Base-by-base conservation (phyloP, 2,888 invertebrate species). In the Acronicta alni region DNA sequence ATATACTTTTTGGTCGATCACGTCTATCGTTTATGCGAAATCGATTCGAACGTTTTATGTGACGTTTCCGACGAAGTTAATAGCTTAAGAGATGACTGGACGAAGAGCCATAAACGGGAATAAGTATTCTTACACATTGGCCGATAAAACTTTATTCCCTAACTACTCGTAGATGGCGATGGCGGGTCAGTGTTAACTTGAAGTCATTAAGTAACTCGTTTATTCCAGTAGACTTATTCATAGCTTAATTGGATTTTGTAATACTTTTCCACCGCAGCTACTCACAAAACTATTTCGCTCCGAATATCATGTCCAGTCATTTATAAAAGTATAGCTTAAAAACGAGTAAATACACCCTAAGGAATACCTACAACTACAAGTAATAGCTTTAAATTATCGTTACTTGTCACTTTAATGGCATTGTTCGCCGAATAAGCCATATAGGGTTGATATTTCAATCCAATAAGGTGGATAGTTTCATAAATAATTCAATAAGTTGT, bases 1-100 rank as follows among this genome's bases (percentile, higher is more conserved):
- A 83, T 83, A 86, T 83, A 85, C 83, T 83, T 87, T 81, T 83
- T 80, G 81, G 80, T 83, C 84, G 87, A 91, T 92, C 92, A 93
- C 92, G 93, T 93, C 87, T 88, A 89, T 84, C 89, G 89, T 93
- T 94, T 93, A 93, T 93, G 90, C 82, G 92, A 93, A 94, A 94
- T 94, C 93, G 93, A 94, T 93, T 85, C 85, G 75, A 80, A 75
- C 91, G 85, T 89, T 94, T 93, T 93, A 94, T 93, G 90, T 88
- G 90, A 91, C 91, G 86, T 91, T 88, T 90, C 89, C 89, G 87
- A 84, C 88, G 89, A 91, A 89, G 93, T 93, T 93, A 93, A 94
- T 91, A 84, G 91, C 89, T 81, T 61, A 76, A 82, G 84, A 90
- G 92, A 92, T 90, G 92, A 90, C 92, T 90, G 91, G 89, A 81